Conservation (phyloP, 2,888 invertebrate genomes). For the Atrina japonica region DNA sequence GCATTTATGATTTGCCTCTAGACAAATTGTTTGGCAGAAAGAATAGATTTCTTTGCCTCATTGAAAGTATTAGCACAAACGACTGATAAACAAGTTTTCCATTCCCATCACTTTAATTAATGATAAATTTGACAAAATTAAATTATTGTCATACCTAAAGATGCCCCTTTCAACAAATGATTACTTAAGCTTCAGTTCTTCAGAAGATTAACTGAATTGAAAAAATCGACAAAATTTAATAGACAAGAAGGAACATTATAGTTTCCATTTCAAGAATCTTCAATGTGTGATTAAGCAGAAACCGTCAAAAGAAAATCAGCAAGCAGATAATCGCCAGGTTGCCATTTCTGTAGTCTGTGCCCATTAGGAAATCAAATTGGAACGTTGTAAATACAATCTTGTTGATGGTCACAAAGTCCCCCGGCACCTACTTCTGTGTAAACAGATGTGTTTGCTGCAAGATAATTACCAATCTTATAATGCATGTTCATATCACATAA, state of each 20-base stretch:
- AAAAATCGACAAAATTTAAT: conserved; percentile 29
- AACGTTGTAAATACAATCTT: conserved; percentile 7
- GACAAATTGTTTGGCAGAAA: conserved; percentile 32
- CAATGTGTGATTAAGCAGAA: conserved; percentile 27
- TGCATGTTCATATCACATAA: too few species aligned
- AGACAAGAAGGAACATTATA: conserved; percentile 28
- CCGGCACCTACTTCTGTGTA: not conserved
- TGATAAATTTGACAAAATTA: conserved; percentile 34
- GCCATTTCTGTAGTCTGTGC: conserved; percentile 7
- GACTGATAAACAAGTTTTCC: conserved; percentile 42
- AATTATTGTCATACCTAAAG: conserved; percentile 48
- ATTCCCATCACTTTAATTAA: conserved; percentile 36
- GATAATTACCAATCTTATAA: too few species aligned
- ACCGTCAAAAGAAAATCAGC: conserved; percentile 21
- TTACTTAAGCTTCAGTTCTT: conserved; percentile 46
- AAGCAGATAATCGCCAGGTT: conserved; percentile 21
- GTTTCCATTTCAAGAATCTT: conserved; percentile 30
- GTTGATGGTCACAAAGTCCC: not conserved
- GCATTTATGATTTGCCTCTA: conserved; percentile 23
- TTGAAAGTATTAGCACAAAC: conserved; percentile 8
- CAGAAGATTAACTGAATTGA: conserved; percentile 32
- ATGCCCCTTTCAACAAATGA: conserved; percentile 41
- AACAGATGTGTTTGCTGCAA: conserved; percentile 10
- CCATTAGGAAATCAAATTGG: conserved; percentile 23
- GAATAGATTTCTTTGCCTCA: conserved; percentile 8